These are phyloP conservation scores for Blastomussa wellsi DNA, from an alignment of 92 coral and sea anemone species.

Conservation along the genomic window DNA sequence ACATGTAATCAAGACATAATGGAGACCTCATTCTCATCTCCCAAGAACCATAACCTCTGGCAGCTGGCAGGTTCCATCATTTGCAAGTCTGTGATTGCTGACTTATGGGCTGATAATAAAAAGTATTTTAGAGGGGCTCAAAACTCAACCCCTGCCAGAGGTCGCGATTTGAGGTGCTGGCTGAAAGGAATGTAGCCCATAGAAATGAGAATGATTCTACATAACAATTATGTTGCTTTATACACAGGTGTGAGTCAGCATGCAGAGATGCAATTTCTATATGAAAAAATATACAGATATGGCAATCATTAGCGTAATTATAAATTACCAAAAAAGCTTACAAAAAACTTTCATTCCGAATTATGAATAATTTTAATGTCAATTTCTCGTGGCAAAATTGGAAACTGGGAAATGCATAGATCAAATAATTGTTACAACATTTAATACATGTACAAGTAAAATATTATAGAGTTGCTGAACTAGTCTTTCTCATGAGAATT, in stretches of 20 bases:
- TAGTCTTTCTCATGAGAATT: not conserved
- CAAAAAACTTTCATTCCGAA: not conserved
- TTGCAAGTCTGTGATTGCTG: not conserved
- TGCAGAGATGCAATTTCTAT: not conserved
- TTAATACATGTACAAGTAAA: not conserved
- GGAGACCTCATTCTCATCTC: too few species aligned
- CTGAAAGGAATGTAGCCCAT: not conserved
- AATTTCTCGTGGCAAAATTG: not conserved
- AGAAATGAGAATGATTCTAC: not conserved
- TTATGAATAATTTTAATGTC: not conserved
- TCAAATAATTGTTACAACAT: conserved; percentile 1
- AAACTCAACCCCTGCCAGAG: not conserved
- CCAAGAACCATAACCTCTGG: too few species aligned
- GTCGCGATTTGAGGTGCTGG: not conserved
- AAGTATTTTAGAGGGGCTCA: not conserved
- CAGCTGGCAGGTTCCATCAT: not conserved
- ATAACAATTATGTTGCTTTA: too few species aligned
- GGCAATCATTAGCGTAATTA: not conserved
- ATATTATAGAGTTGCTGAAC: not conserved
- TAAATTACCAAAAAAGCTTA: not conserved
- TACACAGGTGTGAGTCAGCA: too few species aligned
- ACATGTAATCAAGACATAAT: too few species aligned
- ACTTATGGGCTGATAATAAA: not conserved
- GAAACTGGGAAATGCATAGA: not conserved
- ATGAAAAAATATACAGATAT: not conserved